Percentiles rank a stretch among this genome's conserved stretches.
phyloP scores from a whole-genome alignment of 2,797 vertebrate genomes.

The Dromococcyx pavoninus region DNA sequence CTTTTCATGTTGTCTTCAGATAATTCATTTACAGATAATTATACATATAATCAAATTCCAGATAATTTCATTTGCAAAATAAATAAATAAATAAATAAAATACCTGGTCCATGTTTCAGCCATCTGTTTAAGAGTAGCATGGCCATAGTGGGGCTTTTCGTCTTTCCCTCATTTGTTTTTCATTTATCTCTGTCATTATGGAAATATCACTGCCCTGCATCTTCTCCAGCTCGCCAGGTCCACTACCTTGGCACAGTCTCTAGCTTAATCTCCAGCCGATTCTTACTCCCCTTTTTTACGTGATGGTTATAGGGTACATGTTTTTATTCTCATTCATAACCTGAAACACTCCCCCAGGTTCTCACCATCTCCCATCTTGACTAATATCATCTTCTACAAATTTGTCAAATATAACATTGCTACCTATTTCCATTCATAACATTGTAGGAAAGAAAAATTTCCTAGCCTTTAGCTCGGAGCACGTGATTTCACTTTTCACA shows the following conservation, averaged over 20 bases:
- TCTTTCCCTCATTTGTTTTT: neutral
- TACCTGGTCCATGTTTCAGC: neutral
- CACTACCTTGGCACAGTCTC: neutral
- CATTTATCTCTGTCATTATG: neutral
- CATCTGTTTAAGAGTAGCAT: neutral
- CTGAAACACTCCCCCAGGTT: conserved; percentile 24
- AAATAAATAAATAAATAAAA: conserved; percentile 44
- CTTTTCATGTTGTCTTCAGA: conserved; percentile 43
- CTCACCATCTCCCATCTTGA: neutral
- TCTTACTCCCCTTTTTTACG: neutral
- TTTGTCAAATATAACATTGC: conserved; percentile 5
- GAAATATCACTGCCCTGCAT: neutral
- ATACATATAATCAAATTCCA: conserved; percentile 38
- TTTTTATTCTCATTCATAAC: conserved; percentile 9
- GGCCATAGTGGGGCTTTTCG: neutral
- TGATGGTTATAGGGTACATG: neutral
- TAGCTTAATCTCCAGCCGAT: neutral
- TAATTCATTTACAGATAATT: conserved; percentile 58
- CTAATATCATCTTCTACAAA: conserved; percentile 15
- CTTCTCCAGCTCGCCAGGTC: neutral
- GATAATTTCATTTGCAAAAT: conserved; percentile 45
- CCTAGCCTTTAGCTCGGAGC: conserved; percentile 33
- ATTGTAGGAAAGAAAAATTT: conserved; percentile 16
- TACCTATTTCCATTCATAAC: conserved; percentile 61
- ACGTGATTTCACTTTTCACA: conserved; percentile 62